Base-by-base conservation (phyloP, 1,140 invertebrate species). In the Leptoteleia sp. region DNA sequence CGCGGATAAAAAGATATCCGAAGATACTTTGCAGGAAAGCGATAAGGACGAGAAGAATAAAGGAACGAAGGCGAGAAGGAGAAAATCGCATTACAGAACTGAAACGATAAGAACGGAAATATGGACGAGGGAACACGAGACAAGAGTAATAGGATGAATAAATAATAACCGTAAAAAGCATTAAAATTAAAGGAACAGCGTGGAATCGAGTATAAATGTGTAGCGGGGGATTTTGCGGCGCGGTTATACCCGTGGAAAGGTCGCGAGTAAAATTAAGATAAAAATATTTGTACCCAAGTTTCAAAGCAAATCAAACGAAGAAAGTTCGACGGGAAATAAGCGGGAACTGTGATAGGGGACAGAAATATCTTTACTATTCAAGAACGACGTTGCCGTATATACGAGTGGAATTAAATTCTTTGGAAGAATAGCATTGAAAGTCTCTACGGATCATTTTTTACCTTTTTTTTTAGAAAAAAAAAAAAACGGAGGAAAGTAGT, bases 331-430 rank as follows among this genome's bases (percentile, higher is more conserved):
- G 33, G 48, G 27, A 55, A 73, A 64, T 54, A 73, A 64, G 43
- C 68, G 22, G 15, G 6, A 2, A 62, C 16, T 17, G 45, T 37
- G 55, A 62, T 62, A 72, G 31, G 47, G 57, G 35, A 55, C 54
- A 54, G 59, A 64, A 61, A 70, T 70, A 73, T 73, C 70, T 73
- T 55, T 64, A 57, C 54, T 22, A 64, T 64, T 73, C 48, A 47
- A 64, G 50, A 16, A 62, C 68, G 55, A 54, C 57, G 47, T 54
- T 38, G 48, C 55, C 33, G 22, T 72, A 72, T 71, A 43, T 73
- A 55, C 59, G 57, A 64, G 27, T 47, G 71, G 78, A 85, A 87
- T 87, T 81, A 86, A 86, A 86, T 84, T 85, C 83, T 82, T 83
- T 62, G 68, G 61, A 72, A 83, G 81, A 85, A 79, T 81, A 75